Evolutionary conservation across 2,797 vertebrate species (phyloP).

Genomic region (Periparus ater): DNA sequence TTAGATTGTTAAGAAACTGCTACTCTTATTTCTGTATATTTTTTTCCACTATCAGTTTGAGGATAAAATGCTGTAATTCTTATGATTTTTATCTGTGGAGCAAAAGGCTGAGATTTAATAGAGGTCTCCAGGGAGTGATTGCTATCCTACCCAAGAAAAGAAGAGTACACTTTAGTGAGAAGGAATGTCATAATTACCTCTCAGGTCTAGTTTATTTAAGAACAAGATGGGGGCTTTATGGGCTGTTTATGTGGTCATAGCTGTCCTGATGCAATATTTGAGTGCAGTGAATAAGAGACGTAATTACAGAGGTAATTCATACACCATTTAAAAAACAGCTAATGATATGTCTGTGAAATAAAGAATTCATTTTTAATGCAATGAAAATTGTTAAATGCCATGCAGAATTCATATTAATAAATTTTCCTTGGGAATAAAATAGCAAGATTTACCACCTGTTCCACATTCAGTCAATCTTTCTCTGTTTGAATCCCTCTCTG

Average conservation of each 20-base stretch:
- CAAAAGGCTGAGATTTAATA: not conserved
- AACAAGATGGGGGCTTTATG: not conserved
- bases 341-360: not conserved
- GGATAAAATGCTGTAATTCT: not conserved
- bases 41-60: not conserved
- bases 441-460: not conserved
- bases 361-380: not conserved
- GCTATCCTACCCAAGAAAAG: not conserved
- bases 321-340: not conserved
- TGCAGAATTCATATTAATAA: not conserved
- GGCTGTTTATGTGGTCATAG: not conserved
- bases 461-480: not conserved
- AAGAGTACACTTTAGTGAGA: not conserved
- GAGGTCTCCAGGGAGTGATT: not conserved
- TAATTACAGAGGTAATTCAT: not conserved
- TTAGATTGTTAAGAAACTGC: not conserved
- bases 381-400: not conserved
- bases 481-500: not conserved
- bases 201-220: not conserved
- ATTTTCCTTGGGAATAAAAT: not conserved
- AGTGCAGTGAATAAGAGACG: not conserved
- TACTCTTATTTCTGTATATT: not conserved
- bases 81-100: not conserved
- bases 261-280: not conserved
- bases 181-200: not conserved